Conservation (phyloP, 1,140 invertebrate genomes). For the Drosophila albomicans region DNA sequence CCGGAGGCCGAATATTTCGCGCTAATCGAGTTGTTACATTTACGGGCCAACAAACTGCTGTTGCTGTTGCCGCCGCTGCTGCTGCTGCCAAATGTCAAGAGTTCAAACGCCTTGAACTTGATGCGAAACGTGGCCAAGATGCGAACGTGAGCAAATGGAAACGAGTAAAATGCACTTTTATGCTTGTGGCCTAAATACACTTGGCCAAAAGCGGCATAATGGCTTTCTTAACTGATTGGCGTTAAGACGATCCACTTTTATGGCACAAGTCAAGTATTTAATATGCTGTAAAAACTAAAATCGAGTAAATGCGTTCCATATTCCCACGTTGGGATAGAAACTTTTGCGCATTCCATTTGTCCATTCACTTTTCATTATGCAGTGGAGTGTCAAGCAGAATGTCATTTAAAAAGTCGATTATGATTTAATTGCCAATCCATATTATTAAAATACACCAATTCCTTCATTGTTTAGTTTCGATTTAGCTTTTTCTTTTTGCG, state of each 20-base stretch:
- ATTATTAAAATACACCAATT: no score
- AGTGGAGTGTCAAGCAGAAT: no score
- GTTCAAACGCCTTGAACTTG: constrained; percentile 84
- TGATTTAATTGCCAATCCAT: no score
- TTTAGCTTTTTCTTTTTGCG: no score
- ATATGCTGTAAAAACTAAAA: constrained; percentile 4
- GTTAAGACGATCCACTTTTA: constrained; percentile 5
- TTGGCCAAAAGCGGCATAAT: constrained; percentile 8
- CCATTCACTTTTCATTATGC: no score
- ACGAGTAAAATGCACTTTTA: constrained; percentile 58
- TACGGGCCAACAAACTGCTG: constrained; percentile 54
- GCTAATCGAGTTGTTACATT: constrained; percentile 83
- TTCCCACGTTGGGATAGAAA: no score
- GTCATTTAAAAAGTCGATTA: no score
- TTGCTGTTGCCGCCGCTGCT: constrained; percentile 36
- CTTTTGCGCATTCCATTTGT: no score
- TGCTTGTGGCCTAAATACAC: constrained; percentile 43
- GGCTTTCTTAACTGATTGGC: constrained; percentile 19
- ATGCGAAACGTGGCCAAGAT: constrained; percentile 75
- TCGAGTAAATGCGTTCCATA: background rate
- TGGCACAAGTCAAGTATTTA: constrained; percentile 1
- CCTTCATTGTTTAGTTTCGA: no score
- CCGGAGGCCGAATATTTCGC: constrained; percentile 68
- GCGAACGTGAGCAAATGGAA: constrained; percentile 66
- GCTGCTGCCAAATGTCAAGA: constrained; percentile 77